Conservation (phyloP, 2,888 invertebrate genomes). For the Argyresthia goedartella region DNA sequence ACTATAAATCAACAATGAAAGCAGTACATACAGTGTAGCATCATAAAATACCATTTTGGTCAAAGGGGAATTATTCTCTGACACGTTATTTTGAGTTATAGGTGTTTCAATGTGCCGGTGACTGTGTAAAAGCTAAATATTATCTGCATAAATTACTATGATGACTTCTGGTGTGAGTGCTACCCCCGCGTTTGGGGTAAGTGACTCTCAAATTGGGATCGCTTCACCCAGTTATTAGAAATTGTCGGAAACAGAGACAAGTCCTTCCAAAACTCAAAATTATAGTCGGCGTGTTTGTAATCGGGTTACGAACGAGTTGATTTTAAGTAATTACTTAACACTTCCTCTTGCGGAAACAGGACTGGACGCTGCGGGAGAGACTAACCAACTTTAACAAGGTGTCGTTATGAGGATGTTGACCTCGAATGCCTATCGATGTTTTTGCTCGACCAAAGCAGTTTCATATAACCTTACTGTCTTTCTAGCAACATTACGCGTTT, state of each 20-base stretch:
- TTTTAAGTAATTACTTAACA: conserved; percentile 57
- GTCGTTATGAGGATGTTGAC: conserved; percentile 58
- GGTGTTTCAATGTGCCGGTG: conserved; percentile 1
- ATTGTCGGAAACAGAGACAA: conserved; percentile 17
- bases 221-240: neutral
- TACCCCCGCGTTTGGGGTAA: neutral
- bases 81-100: conserved; percentile 25
- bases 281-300: conserved; percentile 28
- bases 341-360: conserved; percentile 31
- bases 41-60: conserved; percentile 32
- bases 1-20: conserved; percentile 61
- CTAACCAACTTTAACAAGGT: conserved; percentile 63
- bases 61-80: conserved; percentile 18
- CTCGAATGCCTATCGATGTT: conserved; percentile 40
- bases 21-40: conserved; percentile 24
- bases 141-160: neutral
- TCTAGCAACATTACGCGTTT: neutral
- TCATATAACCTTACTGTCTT: neutral
- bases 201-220: neutral
- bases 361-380: conserved; percentile 34
- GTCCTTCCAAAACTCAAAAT: conserved; percentile 30
- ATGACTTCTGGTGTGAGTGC: neutral
- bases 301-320: conserved; percentile 26
- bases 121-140: neutral
- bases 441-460: conserved; percentile 15